Evolutionary conservation across 2,113 vertebrate species (phyloP).

Genomic region (Neogale vison): DNA sequence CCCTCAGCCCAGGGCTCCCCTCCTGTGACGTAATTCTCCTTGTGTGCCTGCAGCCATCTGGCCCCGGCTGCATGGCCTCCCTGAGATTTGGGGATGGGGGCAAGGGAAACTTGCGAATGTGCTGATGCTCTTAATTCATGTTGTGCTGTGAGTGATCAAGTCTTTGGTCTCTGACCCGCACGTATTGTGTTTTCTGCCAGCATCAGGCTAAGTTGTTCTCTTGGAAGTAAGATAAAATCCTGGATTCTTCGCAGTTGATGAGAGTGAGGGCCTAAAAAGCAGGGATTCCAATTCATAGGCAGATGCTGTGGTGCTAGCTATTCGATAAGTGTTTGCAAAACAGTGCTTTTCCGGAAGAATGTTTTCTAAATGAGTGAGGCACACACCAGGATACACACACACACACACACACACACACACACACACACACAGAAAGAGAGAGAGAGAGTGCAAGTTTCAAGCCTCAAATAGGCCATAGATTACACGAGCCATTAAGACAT

Average conservation of each 20-base stretch:
- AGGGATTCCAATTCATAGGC: not conserved
- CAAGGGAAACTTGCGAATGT: not conserved
- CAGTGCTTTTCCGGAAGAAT: not conserved
- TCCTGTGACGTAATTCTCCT: not conserved
- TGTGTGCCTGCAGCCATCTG: fast-evolving
- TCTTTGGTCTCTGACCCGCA: not conserved
- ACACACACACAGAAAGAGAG: too few relatives aligned
- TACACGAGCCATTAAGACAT: not conserved
- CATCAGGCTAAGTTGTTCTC: not conserved
- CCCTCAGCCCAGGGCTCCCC: not conserved
- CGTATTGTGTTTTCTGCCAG: not conserved
- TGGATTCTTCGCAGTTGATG: not conserved
- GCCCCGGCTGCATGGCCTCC: fast-evolving
- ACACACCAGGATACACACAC: too few relatives aligned
- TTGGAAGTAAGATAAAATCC: not conserved
- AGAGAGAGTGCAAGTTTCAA: not conserved
- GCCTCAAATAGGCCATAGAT: not conserved
- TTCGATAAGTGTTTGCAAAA: not conserved
- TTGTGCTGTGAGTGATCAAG: not conserved
- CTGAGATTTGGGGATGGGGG: not conserved
- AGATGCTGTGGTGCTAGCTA: not conserved
- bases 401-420: too few relatives aligned
- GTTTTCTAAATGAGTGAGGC: not conserved
- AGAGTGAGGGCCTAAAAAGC: not conserved
- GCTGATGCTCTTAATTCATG: too few relatives aligned